Conservation (phyloP, 2,113 vertebrate species). For the Calidris pugnax region DNA sequence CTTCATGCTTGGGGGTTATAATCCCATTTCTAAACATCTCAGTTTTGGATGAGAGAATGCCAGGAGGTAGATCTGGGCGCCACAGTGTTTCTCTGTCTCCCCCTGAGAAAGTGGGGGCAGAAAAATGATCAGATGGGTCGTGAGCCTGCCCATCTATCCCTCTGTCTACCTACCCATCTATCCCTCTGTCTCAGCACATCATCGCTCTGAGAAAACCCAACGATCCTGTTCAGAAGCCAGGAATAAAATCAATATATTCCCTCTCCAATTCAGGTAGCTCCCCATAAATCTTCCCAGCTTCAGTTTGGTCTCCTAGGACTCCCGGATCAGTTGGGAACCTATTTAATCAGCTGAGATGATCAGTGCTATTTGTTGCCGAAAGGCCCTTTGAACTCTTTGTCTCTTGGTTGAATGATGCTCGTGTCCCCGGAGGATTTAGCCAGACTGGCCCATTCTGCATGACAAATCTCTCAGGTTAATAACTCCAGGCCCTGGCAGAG, state of each 20-base stretch:
- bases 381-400: constrained; percentile 57
- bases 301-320: constrained; percentile 57
- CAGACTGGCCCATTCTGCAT: constrained; percentile 18
- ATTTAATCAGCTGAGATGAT: constrained; percentile 61
- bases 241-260: constrained; percentile 14
- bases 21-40: not conserved
- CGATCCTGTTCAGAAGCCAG: not conserved
- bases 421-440: rapidly evolving
- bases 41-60: not conserved
- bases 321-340: not conserved
- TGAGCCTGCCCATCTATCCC: not conserved
- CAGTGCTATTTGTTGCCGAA: not conserved
- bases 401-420: not conserved
- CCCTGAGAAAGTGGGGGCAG: not conserved
- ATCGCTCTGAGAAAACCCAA: not conserved
- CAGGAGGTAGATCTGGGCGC: not conserved
- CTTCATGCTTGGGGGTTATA: not conserved
- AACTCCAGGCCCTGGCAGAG: not conserved
- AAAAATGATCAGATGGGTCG: not conserved
- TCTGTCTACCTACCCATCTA: not conserved
- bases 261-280: constrained; percentile 47
- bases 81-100: not conserved
- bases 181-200: not conserved
- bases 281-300: constrained; percentile 55
- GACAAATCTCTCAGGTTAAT: constrained; percentile 32